Evolutionary conservation across 2,113 vertebrate species (phyloP), one percentile per base, ranked within the genome.

Genomic region (Tachysurus vachellii): DNA sequence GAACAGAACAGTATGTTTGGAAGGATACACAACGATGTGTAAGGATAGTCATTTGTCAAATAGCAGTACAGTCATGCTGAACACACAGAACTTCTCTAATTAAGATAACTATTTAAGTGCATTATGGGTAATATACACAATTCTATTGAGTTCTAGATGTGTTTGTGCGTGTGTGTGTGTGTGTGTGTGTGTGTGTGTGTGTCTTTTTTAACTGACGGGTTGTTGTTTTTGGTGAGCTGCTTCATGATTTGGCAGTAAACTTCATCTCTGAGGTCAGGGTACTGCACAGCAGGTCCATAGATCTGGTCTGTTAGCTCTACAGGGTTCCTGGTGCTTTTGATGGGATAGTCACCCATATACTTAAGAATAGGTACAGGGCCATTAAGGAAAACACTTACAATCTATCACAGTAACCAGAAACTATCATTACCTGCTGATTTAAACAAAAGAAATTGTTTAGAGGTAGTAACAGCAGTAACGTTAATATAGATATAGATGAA

Each of bases 161-260:
- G 10, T 21, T 26, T 50, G 13, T 76, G 23, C n/a, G 26, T 1
- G 23, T 13, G 36, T 36, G 6, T 36, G 2, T 36, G 28, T 71
- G 16, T 31, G 31, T 17, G n/a, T 31, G 23, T 66, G 5, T 66
- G 28, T n/a, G 36, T 17, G 14, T 11, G 23, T 47, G 66, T 87
- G 92, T 50, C 26, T n/a, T 21, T 56, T 56, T 8, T 1, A 0
- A 82, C 86, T 84, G 36, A 99, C 98, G 96, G 97, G 92, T 91
- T 95, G 86, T 50, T 91, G 90, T 99, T 99, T 64, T 90, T 90
- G 0, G 97, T 98, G 92, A 99, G 94, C 90, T 99, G 98, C 91
- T 96, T 99, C 95, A 99, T 96, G 83, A 99, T 97, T 94, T 99
- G 98, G 88, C 98, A 99, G 93, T 99, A 99, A 89, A 99, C 93